Percentiles rank a stretch among this genome's conserved stretches.
These are phyloP conservation scores for Karalla daura DNA, from an alignment of 2,797 vertebrate species.

Conservation along the genomic window DNA sequence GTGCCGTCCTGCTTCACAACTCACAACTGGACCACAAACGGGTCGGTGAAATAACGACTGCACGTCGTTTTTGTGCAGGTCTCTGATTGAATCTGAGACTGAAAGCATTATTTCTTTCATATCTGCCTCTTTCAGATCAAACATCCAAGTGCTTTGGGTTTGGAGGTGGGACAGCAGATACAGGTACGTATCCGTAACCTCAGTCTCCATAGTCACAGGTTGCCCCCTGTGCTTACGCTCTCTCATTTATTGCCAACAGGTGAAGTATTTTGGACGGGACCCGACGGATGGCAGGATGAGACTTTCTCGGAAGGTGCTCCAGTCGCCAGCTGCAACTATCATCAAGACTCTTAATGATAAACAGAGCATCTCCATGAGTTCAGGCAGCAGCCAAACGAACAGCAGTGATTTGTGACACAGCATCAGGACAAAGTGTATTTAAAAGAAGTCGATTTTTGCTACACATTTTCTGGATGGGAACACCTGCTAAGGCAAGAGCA, in stretches of 20 bases:
- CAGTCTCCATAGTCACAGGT: background rate
- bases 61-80: background rate
- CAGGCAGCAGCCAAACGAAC: slow-evolving; percentile 23
- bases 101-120: background rate
- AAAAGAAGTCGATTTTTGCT: background rate
- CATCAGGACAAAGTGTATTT: slow-evolving; percentile 1
- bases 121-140: slow-evolving; percentile 85
- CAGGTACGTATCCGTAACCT: slow-evolving; percentile 83
- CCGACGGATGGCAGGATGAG: slow-evolving; percentile 98
- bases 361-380: slow-evolving; percentile 89
- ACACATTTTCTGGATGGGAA: background rate
- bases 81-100: background rate
- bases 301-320: slow-evolving; percentile 95
- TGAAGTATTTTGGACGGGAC: slow-evolving; percentile 98
- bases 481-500: slow-evolving; percentile 4
- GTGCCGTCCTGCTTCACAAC: slow-evolving; percentile 94
- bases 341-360: slow-evolving; percentile 90
- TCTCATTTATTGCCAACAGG: slow-evolving; percentile 77
- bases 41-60: slow-evolving; percentile 76
- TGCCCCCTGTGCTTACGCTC: background rate
- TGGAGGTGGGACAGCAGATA: slow-evolving; percentile 97
- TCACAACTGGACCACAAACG: slow-evolving; percentile 97
- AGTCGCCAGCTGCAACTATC: slow-evolving; percentile 85
- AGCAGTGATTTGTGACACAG: slow-evolving; percentile 52
- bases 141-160: slow-evolving; percentile 94